These are phyloP conservation scores for Dendrolimus kikuchii DNA, from an alignment of 1,140 invertebrate species.

Conservation along the genomic window DNA sequence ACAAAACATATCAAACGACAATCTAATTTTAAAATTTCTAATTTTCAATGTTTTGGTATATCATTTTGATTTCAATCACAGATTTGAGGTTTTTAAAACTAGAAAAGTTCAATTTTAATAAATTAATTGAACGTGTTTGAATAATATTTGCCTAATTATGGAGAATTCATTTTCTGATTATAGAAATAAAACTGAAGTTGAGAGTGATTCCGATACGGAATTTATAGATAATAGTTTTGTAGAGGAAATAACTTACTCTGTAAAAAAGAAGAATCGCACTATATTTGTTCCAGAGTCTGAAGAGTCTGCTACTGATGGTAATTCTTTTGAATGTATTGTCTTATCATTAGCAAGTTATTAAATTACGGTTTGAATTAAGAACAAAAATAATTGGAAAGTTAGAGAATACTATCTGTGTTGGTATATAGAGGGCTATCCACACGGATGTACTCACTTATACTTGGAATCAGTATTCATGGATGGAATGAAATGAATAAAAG, in stretches of 20 bases:
- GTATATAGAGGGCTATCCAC: too few relatives aligned
- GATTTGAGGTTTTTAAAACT: slow-evolving; percentile 1
- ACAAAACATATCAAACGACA: slow-evolving; percentile 30
- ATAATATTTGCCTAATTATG: slow-evolving; percentile 23
- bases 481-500: too few relatives aligned
- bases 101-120: too few relatives aligned
- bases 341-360: neutral
- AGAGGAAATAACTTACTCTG: slow-evolving; percentile 34
- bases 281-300: slow-evolving; percentile 54
- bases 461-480: too few relatives aligned
- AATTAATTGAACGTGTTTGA: neutral
- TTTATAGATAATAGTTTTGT: slow-evolving; percentile 49
- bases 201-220: slow-evolving; percentile 42
- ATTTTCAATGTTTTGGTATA: slow-evolving; percentile 9
- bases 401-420: too few relatives aligned
- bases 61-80: slow-evolving; percentile 5
- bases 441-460: too few relatives aligned
- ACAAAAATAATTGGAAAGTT: too few relatives aligned
- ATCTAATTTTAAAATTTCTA: slow-evolving; percentile 20
- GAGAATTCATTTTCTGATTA: slow-evolving; percentile 61
- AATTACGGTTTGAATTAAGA: too few relatives aligned
- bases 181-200: slow-evolving; percentile 33
- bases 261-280: slow-evolving; percentile 47
- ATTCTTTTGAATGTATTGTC: slow-evolving; percentile 1
- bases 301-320: slow-evolving; percentile 42